Percentiles rank a stretch among this genome's conserved stretches.
phyloP scores from a whole-genome alignment of 2,888 invertebrate species.

The Lepidochitona cinerea region DNA sequence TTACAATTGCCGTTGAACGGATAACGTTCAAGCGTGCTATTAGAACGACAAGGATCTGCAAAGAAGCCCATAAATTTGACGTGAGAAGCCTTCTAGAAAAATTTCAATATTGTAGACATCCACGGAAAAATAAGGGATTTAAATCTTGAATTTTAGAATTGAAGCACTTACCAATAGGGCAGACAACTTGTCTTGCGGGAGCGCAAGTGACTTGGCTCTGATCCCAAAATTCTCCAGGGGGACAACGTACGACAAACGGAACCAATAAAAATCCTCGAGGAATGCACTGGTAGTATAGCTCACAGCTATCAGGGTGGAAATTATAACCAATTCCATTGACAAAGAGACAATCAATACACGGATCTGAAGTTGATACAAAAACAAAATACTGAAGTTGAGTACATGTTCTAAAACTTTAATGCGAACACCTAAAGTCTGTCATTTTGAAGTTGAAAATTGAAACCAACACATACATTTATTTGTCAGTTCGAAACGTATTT shows the following conservation, averaged over 20 bases:
- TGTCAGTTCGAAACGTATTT: too few species aligned
- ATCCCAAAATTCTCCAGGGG: not conserved
- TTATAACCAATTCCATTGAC: not conserved
- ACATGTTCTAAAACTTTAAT: too few species aligned
- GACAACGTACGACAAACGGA: not conserved
- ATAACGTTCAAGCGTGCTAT: not conserved
- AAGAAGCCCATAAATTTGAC: too few species aligned
- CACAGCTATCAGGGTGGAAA: not conserved
- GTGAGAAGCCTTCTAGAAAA: too few species aligned
- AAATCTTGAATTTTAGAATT: too few species aligned
- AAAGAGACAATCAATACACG: not conserved
- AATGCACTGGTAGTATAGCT: not conserved
- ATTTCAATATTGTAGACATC: too few species aligned
- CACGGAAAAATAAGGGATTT: too few species aligned
- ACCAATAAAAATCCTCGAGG: not conserved
- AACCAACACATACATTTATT: too few species aligned
- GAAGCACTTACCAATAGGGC: not conserved
- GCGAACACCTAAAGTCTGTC: too few species aligned
- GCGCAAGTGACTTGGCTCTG: not conserved
- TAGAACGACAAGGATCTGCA: not conserved
- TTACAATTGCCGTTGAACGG: not conserved
- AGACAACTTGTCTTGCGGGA: not conserved
- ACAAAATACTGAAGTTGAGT: too few species aligned
- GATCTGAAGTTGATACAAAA: not conserved
- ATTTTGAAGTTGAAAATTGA: too few species aligned